Evolutionary conservation across 1,140 invertebrate genomes (phyloP).

Genomic region (Pseudachorutes palmiensis): DNA sequence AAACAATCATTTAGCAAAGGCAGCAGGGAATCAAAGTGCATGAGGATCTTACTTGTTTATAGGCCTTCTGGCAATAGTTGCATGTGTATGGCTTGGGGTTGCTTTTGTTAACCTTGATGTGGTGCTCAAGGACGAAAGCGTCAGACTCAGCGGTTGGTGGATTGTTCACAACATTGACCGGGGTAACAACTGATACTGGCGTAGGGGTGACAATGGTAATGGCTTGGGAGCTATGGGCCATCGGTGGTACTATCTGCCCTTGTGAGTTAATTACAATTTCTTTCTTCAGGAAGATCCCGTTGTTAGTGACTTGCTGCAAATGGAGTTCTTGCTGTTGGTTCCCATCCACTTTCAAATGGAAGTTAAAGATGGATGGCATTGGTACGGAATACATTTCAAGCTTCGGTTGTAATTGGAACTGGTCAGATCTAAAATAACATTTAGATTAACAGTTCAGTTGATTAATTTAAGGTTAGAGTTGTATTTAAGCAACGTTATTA

Average conservation of each 20-base stretch:
- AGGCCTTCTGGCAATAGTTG: conserved; percentile 1
- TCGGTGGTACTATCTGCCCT: neutral
- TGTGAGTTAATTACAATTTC: neutral
- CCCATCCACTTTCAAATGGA: conserved; percentile 4
- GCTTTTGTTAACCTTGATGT: conserved; percentile 1
- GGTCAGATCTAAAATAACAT: neutral
- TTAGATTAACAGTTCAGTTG: neutral
- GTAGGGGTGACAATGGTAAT: neutral
- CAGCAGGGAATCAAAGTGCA: too few relatives aligned
- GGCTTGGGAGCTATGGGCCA: neutral
- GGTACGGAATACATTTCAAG: conserved; percentile 6
- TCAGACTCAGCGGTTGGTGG: neutral
- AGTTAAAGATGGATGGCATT: conserved; percentile 2
- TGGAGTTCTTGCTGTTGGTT: neutral
- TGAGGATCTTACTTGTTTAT: conserved; percentile 6
- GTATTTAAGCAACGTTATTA: too few relatives aligned
- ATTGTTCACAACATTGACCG: neutral
- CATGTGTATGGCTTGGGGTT: neutral
- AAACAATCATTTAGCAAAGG: too few relatives aligned
- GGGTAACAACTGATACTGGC: too few relatives aligned
- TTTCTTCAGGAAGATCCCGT: neutral
- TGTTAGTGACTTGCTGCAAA: neutral
- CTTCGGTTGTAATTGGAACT: neutral
- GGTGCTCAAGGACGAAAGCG: neutral
- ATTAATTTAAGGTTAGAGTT: too few relatives aligned